Conservation (phyloP, 2,797 vertebrate species). For the Ibycter americanus region DNA sequence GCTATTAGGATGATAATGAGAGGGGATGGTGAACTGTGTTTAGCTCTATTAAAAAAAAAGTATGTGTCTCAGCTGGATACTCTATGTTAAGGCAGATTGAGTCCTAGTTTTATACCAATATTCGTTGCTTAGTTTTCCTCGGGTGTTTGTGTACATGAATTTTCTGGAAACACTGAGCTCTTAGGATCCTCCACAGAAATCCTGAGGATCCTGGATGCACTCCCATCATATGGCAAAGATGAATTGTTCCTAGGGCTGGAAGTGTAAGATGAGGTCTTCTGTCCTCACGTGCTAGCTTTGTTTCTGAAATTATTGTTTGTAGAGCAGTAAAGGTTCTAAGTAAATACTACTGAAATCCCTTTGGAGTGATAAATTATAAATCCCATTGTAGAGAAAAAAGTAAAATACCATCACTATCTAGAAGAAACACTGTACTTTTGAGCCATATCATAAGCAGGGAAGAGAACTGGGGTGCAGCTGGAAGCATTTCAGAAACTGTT, state of each 20-base stretch:
- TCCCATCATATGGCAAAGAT: accelerated
- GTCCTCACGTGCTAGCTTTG: background rate
- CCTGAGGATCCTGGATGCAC: background rate
- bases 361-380: background rate
- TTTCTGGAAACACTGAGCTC: background rate
- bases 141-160: background rate
- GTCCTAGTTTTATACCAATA: background rate
- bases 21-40: background rate
- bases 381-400: background rate
- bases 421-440: background rate
- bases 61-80: background rate
- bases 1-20: background rate
- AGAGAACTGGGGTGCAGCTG: background rate
- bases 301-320: background rate
- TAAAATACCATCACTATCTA: background rate
- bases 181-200: background rate
- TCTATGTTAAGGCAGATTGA: background rate
- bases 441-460: background rate
- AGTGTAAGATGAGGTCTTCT: background rate
- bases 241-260: background rate
- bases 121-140: background rate
- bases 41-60: background rate
- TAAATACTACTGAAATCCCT: background rate
- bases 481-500: background rate
- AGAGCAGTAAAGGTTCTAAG: background rate